phyloP scores from a whole-genome alignment of 2,888 invertebrate genomes.

The Folsomia manolachei region DNA sequence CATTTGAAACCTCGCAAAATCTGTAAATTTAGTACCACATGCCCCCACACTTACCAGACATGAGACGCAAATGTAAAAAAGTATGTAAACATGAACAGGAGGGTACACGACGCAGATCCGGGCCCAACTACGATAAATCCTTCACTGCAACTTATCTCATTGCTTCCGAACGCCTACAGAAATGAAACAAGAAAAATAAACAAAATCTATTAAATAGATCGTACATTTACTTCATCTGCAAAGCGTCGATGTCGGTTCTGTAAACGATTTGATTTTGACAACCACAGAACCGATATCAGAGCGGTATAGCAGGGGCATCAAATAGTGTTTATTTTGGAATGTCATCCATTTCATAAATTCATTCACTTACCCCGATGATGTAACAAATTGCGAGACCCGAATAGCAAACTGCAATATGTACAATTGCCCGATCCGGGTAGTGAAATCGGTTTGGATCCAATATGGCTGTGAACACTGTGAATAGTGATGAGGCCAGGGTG shows the following conservation, averaged over 20 bases:
- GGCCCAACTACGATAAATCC: slow-evolving; percentile 47
- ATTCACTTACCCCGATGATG: slow-evolving; percentile 60
- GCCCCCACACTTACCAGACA: slow-evolving; percentile 50
- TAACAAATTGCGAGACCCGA: slow-evolving; percentile 91
- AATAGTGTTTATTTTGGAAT: background rate
- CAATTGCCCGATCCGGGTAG: slow-evolving; percentile 96
- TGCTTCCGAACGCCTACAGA: slow-evolving; percentile 49
- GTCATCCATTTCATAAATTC: background rate
- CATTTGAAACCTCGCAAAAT: background rate
- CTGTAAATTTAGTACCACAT: background rate
- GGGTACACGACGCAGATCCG: slow-evolving; percentile 67
- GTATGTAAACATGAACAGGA: slow-evolving; percentile 92
- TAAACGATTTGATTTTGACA: no score
- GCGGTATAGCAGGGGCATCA: no score
- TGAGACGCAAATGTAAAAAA: slow-evolving; percentile 68
- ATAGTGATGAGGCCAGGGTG: slow-evolving; percentile 85
- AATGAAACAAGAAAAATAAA: slow-evolving; percentile 27
- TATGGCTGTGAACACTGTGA: slow-evolving; percentile 87
- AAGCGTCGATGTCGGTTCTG: no score
- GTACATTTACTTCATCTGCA: background rate
- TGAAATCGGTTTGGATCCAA: slow-evolving; percentile 93
- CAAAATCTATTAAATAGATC: background rate
- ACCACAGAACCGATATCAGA: background rate
- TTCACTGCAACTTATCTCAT: slow-evolving; percentile 49
- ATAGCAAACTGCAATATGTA: slow-evolving; percentile 94